Percentiles rank a stretch among this genome's conserved stretches.
These are phyloP conservation scores for Pelecanoides urinatrix DNA, from an alignment of 2,113 vertebrate genomes.

Conservation along the genomic window DNA sequence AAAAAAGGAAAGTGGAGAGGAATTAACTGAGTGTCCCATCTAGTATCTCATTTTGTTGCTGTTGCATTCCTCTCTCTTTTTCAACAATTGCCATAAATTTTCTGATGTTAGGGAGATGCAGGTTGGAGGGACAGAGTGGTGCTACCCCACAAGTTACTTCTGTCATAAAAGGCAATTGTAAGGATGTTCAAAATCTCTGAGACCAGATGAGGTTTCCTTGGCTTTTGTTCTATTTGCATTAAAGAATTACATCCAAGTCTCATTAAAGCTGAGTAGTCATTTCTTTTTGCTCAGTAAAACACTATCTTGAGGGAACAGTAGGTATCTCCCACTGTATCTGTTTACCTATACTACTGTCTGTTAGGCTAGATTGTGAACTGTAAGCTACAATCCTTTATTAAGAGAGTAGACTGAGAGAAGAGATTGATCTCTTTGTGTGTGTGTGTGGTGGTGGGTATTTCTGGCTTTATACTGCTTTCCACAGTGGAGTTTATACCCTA, in stretches of 20 bases:
- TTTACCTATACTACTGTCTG: background rate
- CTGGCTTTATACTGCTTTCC: background rate
- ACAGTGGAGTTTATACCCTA: background rate
- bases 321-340: background rate
- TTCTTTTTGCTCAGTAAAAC: background rate
- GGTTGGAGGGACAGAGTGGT: background rate
- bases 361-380: background rate
- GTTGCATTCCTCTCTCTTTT: background rate
- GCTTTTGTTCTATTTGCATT: background rate
- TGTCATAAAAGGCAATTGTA: background rate
- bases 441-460: background rate
- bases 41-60: background rate
- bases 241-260: background rate
- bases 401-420: background rate
- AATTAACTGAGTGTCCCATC: background rate
- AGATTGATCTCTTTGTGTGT: too few species aligned
- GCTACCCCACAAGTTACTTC: background rate
- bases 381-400: background rate
- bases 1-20: background rate
- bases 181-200: background rate
- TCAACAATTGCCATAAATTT: background rate
- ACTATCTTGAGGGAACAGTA: background rate
- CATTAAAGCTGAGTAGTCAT: background rate
- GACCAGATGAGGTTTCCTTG: background rate
- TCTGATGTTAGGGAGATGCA: background rate